Base-by-base conservation (phyloP, 2,888 invertebrate genomes). In the Petrophora chlorosata region DNA sequence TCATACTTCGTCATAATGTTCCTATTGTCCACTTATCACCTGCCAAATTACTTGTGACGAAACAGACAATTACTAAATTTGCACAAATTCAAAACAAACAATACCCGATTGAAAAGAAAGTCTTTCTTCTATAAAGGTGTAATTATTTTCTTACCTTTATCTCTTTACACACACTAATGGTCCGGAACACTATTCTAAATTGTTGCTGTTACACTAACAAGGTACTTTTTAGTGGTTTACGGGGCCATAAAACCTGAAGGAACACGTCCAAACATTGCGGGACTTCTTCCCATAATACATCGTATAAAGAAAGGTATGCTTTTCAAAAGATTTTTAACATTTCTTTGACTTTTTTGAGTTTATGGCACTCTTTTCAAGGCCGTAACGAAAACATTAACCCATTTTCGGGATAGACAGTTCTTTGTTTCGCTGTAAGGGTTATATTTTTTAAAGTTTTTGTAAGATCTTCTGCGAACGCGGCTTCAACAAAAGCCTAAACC, bases 221-320 rank as follows among this genome's bases (percentile, higher is more conserved):
- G 81, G 79, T 76, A 79, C 82, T 80, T 84, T 86, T 87, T 85
- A 83, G 87, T 82, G 89, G 89, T 89, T 87, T 85, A 89, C 82
- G 81, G 74, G 59, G 79, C 65, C 77, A 87, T 89, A 87, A 88
- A 89, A 82, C 73, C 58, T 74, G 72, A 75, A 70, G 68, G 70
- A 73, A 85, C 86, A 86, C 84, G 76, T 79, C 73, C 71, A 88
- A 90, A 89, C 85, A 89, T 89, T 88, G 89, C 84, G 86, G 88
- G 76, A 80, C n/a, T 77, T 68, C 75, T 64, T 63, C 58, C 61
- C 56, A 75, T 75, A 48, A 47, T 22, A 42, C 39, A 30, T 7
- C 13, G 10, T 23, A 32, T 47, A 47, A 47, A 39, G 47, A 47
- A 73, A 53, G 32, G 43, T 30, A 39, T 9, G 5, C 22, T 33